These are phyloP conservation scores for Actinia tenebrosa DNA, from an alignment of 64 coral and sea anemone genomes.

Conservation along the genomic window DNA sequence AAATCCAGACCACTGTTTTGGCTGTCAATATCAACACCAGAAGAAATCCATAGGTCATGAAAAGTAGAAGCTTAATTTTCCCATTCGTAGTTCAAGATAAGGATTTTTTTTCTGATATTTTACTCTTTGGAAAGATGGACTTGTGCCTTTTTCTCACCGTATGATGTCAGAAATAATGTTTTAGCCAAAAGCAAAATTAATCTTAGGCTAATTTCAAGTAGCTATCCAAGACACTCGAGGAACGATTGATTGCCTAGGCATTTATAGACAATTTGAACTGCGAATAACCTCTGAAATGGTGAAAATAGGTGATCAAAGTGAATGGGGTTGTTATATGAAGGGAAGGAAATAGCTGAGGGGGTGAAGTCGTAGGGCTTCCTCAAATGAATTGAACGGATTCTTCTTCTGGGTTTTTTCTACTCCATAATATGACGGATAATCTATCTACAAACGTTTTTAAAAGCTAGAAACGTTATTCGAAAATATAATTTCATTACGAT, in stretches of 20 bases:
- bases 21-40: neutral
- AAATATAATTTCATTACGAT: too few relatives aligned
- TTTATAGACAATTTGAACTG: neutral
- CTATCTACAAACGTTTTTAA: too few relatives aligned
- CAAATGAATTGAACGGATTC: neutral
- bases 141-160: too few relatives aligned
- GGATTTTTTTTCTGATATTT: neutral
- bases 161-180: neutral
- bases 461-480: too few relatives aligned
- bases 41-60: neutral
- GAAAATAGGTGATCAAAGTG: neutral
- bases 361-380: neutral
- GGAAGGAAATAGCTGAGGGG: neutral
- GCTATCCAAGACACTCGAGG: neutral
- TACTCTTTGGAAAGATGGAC: too few relatives aligned
- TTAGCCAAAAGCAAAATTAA: neutral
- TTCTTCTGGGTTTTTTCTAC: neutral
- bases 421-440: too few relatives aligned
- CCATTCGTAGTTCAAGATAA: neutral
- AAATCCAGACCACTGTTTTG: neutral
- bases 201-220: neutral
- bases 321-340: neutral
- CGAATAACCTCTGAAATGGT: neutral
- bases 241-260: neutral
- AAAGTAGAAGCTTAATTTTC: neutral